These are phyloP conservation scores for Dendrolimus houi DNA, from an alignment of 2,888 invertebrate genomes.

Conservation along the genomic window DNA sequence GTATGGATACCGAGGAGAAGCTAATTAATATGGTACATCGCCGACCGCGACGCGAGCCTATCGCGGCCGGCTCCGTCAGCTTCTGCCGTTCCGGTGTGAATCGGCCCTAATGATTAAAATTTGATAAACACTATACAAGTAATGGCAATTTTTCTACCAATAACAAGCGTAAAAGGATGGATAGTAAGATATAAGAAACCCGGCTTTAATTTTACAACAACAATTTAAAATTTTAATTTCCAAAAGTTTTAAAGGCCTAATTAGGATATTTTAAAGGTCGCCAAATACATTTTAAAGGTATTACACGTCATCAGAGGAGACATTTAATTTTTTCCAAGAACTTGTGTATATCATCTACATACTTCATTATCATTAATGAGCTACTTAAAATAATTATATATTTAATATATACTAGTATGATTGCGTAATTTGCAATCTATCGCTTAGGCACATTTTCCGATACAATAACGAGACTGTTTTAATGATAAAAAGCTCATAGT, in stretches of 20 bases:
- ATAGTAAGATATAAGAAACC: too few relatives aligned
- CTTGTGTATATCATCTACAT: background rate
- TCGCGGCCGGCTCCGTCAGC: too few relatives aligned
- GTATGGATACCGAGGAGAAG: too few relatives aligned
- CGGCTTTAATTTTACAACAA: constrained; percentile 7
- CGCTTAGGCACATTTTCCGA: constrained; percentile 51
- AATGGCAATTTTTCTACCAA: too few relatives aligned
- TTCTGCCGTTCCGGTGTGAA: too few relatives aligned
- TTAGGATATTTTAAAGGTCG: background rate
- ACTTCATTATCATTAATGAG: constrained; percentile 6
- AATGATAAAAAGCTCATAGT: too few relatives aligned
- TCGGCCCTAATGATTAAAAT: too few relatives aligned
- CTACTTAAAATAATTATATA: constrained; percentile 4
- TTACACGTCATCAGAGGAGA: background rate
- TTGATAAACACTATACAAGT: too few relatives aligned
- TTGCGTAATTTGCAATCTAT: constrained; percentile 26
- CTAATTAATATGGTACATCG: too few relatives aligned
- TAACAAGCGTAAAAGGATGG: too few relatives aligned
- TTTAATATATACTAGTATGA: constrained; percentile 7
- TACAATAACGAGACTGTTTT: constrained; percentile 12
- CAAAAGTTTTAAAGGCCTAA: background rate
- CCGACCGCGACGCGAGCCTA: too few relatives aligned
- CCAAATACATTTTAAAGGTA: background rate
- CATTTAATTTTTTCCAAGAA: background rate
- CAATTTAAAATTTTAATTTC: background rate